These are phyloP conservation scores for Ptychadena robeensis DNA, from an alignment of 2,797 vertebrate genomes.

Conservation along the genomic window DNA sequence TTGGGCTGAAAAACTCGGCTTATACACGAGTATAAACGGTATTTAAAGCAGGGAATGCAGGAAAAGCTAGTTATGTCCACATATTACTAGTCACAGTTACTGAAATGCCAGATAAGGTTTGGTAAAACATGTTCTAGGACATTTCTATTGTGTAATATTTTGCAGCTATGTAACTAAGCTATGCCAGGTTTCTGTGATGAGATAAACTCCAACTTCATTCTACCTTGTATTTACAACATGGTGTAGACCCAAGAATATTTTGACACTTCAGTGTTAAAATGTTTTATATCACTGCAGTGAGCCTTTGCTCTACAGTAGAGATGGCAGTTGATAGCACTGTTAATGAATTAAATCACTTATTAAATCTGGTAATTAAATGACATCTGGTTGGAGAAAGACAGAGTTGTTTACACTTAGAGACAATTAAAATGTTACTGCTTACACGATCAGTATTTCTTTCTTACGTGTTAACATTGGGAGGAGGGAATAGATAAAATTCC, in stretches of 20 bases:
- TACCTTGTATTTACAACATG: conserved; percentile 9
- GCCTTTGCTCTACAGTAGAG: background rate
- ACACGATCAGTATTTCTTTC: conserved; percentile 4
- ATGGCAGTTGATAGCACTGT: conserved; percentile 5
- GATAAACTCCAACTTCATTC: background rate
- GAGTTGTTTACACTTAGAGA: conserved; percentile 19
- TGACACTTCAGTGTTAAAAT: background rate
- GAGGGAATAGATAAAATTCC: conserved; percentile 23
- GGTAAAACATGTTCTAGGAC: too few species aligned
- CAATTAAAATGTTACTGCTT: conserved; percentile 37
- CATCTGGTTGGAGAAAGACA: background rate
- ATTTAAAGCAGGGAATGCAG: too few species aligned
- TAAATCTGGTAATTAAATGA: conserved; percentile 11
- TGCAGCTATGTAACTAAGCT: background rate
- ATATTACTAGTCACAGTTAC: too few species aligned
- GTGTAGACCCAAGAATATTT: background rate
- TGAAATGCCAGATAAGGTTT: too few species aligned
- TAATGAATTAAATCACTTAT: background rate
- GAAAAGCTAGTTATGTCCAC: too few species aligned
- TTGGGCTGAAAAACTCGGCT: too few species aligned
- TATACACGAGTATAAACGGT: too few species aligned
- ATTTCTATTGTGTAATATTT: background rate
- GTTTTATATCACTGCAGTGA: background rate
- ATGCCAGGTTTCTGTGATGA: background rate
- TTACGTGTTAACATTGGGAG: conserved; percentile 17